Base-by-base conservation (phyloP, 2,888 invertebrate species). In the Andricus curvator region DNA sequence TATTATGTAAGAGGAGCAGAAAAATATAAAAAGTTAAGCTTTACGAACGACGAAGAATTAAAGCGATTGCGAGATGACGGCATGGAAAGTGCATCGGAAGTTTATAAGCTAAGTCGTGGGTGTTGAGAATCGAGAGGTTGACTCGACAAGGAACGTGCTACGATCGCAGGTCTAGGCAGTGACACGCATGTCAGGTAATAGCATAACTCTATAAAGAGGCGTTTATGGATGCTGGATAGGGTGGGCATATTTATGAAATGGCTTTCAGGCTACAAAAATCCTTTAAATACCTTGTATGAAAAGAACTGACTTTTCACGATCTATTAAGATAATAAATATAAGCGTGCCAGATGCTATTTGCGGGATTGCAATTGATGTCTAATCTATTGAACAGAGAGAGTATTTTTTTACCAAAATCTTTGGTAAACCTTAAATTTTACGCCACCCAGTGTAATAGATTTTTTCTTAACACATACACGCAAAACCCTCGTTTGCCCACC, bases 141-240 rank as follows among this genome's bases (percentile, higher is more conserved):
- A 56, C 74, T 33, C 56, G 33, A 37, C 33, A 56, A 37, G 37
- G 56, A 74, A 74, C 33, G 56, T 56, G 33, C 74, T 64, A n/a
- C 56, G 33, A 74, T 25, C 56, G 56, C 74, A 74, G 74, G 74
- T 74, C 56, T 74, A 74, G 74, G 74, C 33, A 51, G 56, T 74
- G 56, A 74, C 56, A 74, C 74, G 56, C 74, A 74, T 74, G 33
- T 37, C 56, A 74, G 33, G 56, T 56, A 74, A 74, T 74, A 74
- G 33, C 74, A 74, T 29, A 74, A 74, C 56, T 74, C 56, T 74
- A 56, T 70, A 51, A 74, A 74, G 33, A 56, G 56, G 22, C n/a
- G 33, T 74, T 74, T 15, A n/a, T 33, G 11, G 56, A 33, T 33
- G 74, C 37, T 37, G 37, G 37, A 37, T 37, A 37, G 74, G 74